Evolutionary conservation across 2,113 vertebrate genomes (phyloP).

Genomic region (Gadus macrocephalus): DNA sequence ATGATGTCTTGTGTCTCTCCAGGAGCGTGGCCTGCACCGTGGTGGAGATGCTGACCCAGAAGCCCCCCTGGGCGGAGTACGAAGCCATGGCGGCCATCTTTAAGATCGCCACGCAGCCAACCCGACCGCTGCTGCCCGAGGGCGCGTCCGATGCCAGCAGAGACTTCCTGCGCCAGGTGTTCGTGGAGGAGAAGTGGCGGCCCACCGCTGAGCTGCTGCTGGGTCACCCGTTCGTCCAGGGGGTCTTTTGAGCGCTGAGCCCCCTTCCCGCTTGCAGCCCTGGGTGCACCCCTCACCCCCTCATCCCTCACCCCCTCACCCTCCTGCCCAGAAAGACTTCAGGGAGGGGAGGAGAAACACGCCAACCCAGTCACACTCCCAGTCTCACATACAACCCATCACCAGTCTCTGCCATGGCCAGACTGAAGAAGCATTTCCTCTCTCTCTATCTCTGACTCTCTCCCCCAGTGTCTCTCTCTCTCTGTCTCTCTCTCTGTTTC

Average conservation of each 20-base stretch:
- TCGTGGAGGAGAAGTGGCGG: conserved; percentile 86
- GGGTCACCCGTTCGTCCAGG: conserved; percentile 79
- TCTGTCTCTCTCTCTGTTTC: too few species aligned
- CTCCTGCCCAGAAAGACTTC: neutral
- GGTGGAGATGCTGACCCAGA: conserved; percentile 91
- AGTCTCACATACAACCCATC: neutral
- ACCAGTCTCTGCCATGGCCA: too few species aligned
- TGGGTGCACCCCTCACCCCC: neutral
- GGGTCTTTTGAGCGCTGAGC: conserved; percentile 71
- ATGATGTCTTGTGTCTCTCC: conserved; percentile 18
- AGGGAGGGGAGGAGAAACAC: conserved; percentile 6
- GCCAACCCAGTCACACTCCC: neutral
- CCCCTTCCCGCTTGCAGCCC: conserved; percentile 5
- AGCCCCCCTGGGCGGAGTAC: conserved; percentile 87
- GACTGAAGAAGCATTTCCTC: too few species aligned
- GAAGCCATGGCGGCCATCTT: conserved; percentile 93
- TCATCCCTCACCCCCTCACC: conserved; percentile 13
- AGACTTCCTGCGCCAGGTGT: conserved; percentile 85
- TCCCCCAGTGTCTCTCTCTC: too few species aligned
- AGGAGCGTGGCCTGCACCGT: conserved; percentile 91
- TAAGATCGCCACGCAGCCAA: conserved; percentile 89
- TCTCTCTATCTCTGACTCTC: too few species aligned
- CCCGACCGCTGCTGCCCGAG: conserved; percentile 82
- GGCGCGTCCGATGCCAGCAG: conserved; percentile 77
- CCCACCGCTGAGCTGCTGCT: conserved; percentile 84